phyloP scores from a whole-genome alignment of 2,113 vertebrate species.

The Periophthalmus modestus region DNA sequence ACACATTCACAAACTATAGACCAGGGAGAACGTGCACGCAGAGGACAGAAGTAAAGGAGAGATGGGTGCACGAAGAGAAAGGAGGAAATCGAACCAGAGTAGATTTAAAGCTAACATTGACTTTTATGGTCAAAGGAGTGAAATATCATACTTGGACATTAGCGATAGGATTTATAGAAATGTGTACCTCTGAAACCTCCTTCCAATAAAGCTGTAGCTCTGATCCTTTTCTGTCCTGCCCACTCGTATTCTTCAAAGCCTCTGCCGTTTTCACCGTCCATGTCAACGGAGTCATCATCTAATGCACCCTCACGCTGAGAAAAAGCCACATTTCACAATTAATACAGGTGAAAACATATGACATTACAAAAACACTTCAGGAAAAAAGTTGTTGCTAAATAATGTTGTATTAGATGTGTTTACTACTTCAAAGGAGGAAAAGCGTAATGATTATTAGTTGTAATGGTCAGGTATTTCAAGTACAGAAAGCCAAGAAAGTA shows the following conservation, averaged over 20 bases:
- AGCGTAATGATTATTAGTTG: conserved; percentile 22
- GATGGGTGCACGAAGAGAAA: conserved; percentile 35
- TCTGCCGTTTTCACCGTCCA: conserved; percentile 92
- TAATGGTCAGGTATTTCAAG: neutral
- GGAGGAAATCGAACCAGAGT: conserved; percentile 4
- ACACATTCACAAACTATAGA: conserved; percentile 19
- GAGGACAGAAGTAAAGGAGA: conserved; percentile 34
- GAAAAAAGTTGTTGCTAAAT: neutral
- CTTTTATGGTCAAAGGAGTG: neutral
- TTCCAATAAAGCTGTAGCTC: conserved; percentile 94
- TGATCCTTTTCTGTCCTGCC: conserved; percentile 98
- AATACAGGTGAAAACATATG: conserved; percentile 1
- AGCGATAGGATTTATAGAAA: neutral
- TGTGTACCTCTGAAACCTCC: conserved; percentile 94
- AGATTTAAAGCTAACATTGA: neutral
- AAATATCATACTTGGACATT: neutral
- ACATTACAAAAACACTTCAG: neutral
- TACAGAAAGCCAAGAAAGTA: neutral
- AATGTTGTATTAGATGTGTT: conserved; percentile 27
- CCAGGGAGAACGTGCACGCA: conserved; percentile 14
- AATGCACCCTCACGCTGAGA: conserved; percentile 92
- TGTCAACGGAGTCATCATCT: conserved; percentile 93
- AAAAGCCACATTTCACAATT: conserved; percentile 29
- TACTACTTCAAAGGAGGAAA: conserved; percentile 21
- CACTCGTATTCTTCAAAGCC: conserved; percentile 99